Evolutionary conservation across 2,797 vertebrate genomes (phyloP).

Genomic region (Chiloscyllium punctatum): DNA sequence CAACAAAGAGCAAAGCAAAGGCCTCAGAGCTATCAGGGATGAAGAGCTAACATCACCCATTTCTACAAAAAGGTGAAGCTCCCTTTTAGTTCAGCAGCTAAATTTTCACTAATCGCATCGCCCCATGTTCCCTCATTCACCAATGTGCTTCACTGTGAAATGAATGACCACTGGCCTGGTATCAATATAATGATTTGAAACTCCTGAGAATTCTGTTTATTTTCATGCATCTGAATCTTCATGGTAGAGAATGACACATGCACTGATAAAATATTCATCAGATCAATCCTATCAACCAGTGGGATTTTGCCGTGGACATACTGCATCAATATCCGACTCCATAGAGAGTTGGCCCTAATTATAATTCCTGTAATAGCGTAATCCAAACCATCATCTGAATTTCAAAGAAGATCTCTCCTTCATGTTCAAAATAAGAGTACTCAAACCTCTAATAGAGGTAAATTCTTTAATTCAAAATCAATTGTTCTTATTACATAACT

Average conservation of each 20-base stretch:
- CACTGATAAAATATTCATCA: constrained; percentile 24
- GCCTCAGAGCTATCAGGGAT: background rate
- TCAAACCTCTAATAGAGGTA: background rate
- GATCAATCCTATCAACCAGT: background rate
- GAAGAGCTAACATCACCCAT: background rate
- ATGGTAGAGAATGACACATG: background rate
- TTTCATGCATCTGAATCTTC: background rate
- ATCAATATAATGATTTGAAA: background rate
- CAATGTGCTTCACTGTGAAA: background rate
- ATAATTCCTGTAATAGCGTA: background rate
- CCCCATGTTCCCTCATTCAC: background rate
- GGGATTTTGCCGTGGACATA: background rate
- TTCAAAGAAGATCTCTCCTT: background rate
- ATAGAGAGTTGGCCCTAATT: background rate
- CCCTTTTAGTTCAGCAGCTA: background rate
- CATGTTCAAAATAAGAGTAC: background rate
- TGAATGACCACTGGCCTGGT: background rate
- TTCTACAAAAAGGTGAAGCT: background rate
- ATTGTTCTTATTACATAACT: background rate
- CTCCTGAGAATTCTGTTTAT: background rate
- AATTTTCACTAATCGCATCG: too few species aligned
- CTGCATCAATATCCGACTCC: background rate
- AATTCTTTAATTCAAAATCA: background rate
- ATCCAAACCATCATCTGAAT: background rate
- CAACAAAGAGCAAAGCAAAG: background rate